These are phyloP conservation scores for Unio pictorum DNA, from an alignment of 2,888 invertebrate genomes.

Conservation along the genomic window DNA sequence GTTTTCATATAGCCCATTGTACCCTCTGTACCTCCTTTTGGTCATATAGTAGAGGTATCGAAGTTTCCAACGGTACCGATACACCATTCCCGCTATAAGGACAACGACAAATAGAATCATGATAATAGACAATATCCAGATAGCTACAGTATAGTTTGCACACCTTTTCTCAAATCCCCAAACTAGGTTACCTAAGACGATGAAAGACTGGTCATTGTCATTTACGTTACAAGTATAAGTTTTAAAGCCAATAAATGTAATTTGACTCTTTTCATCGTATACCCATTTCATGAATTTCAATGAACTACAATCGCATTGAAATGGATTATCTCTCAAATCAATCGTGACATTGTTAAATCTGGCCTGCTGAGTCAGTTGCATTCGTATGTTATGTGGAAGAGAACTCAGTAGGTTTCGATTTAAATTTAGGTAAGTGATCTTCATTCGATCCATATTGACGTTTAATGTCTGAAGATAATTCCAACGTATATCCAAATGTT, in stretches of 20 bases:
- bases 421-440: no score
- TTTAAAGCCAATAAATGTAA: no score
- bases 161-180: conserved; percentile 4
- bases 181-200: no score
- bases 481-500: no score
- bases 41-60: conserved; percentile 24
- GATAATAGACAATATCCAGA: conserved; percentile 6
- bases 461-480: no score
- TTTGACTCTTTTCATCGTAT: not conserved
- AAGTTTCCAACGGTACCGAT: conserved; percentile 31
- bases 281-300: not conserved
- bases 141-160: conserved; percentile 1
- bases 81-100: conserved; percentile 13
- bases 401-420: no score
- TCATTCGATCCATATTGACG: no score
- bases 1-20: conserved; percentile 2
- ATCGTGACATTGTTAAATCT: not conserved
- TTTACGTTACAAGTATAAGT: no score
- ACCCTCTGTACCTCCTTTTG: conserved; percentile 14
- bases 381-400: no score
- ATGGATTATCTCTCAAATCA: not conserved
- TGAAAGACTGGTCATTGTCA: no score
- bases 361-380: no score
- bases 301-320: not conserved
- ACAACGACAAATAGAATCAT: conserved; percentile 12